Conservation (phyloP, 2,888 invertebrate genomes). For the Adineta ricciae region DNA sequence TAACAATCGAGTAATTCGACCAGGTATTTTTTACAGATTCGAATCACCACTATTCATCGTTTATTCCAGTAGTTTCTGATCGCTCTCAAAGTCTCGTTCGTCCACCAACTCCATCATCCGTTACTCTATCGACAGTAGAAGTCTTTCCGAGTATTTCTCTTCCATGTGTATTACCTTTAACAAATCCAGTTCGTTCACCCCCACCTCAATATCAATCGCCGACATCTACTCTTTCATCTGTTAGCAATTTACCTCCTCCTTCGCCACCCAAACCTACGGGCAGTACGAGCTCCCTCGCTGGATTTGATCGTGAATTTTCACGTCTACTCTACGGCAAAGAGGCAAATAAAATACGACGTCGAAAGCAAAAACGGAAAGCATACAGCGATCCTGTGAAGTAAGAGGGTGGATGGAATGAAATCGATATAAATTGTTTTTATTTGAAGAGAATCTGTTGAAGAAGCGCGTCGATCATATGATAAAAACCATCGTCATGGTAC, state of each 20-base stretch:
- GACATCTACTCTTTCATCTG: neutral
- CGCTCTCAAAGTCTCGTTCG: neutral
- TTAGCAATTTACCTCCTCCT: neutral
- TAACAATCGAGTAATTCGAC: no score
- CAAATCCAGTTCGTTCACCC: neutral
- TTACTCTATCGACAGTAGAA: neutral
- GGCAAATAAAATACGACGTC: neutral
- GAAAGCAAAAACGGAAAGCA: neutral
- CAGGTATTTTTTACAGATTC: no score
- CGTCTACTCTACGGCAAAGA: neutral
- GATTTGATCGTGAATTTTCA: neutral
- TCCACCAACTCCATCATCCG: neutral
- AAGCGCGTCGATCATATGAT: neutral
- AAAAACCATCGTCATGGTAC: neutral
- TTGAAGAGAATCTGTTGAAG: constrained; percentile 7
- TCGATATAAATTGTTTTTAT: neutral
- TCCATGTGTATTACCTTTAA: neutral
- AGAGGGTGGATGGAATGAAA: neutral
- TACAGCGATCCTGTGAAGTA: constrained; percentile 1
- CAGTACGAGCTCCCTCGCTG: neutral
- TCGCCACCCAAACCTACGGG: neutral
- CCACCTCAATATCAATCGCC: constrained; percentile 5
- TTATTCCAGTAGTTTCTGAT: neutral
- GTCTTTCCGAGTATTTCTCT: neutral
- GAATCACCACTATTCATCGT: neutral